Base-by-base conservation (phyloP, 2,797 vertebrate species). In the Craterocephalus amniculus region DNA sequence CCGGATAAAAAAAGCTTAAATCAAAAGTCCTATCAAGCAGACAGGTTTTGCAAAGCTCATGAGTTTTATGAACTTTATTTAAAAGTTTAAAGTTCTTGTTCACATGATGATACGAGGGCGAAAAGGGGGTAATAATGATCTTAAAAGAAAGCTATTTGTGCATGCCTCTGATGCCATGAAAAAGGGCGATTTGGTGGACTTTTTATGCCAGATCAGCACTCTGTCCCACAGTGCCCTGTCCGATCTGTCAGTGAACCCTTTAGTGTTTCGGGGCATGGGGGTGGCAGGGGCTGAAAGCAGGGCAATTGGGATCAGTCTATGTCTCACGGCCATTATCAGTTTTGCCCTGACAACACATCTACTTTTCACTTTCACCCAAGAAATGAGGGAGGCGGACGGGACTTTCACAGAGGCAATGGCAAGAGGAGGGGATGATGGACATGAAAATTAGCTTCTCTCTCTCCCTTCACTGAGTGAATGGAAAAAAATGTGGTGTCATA, bases 211-310 rank as follows among this genome's bases (percentile, higher is more conserved):
- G 86, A 78, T 93, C 90, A 93, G 85, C 91, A 91, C 88, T 90
- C 81, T 87, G 84, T 89, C 85, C 70, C 79, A 72, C 82, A 73
- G 80, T 69, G 78, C 64, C 74, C 78, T 58, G 65, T 89, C 87
- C 88, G 87, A 79, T 93, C 92, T 94, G 92, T 94, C 93, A 94
- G 90, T 92, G 89, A 84, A 76, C 76, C 90, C 90, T 92, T 94
- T 90, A 93, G 89, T 77, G 83, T 66, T 40, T 78, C 62, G 78
- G 83, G 88, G 80, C 82, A 71, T 48, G 20, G 84, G 88, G 87
- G 86, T 89, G 90, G 88, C 87, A 87, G 73, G 81, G 80, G 88
- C 91, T 91, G 88, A 92, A 92, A 92, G 88, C 91, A 93, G 88
- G 83, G 88, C 87, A 93, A 91, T 92, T 90, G 90, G 90, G 91